Percentiles rank a stretch among this genome's conserved stretches.
Evolutionary conservation across 2,113 vertebrate genomes (phyloP).

Genomic region (Poicephalus meyeri): DNA sequence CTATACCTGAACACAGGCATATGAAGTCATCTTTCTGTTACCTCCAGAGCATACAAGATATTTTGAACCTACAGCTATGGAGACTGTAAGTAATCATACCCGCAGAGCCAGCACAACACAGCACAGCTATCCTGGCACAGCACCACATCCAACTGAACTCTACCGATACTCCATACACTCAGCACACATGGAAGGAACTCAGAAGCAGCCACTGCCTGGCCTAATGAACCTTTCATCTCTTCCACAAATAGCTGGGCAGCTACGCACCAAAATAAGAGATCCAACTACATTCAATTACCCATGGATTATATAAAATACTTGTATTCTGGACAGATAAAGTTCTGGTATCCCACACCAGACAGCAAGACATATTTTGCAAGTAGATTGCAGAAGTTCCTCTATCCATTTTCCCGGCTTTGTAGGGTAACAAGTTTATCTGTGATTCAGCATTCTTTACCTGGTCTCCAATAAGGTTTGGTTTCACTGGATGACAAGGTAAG

Average conservation of each 20-base stretch:
- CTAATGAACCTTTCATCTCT: not conserved
- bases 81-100: not conserved
- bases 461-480: conserved; percentile 80
- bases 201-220: not conserved
- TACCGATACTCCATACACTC: too few species aligned
- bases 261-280: not conserved
- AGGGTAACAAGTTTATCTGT: not conserved
- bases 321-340: not conserved
- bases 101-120: not conserved
- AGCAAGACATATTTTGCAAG: not conserved
- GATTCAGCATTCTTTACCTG: conserved; percentile 74
- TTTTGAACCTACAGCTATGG: not conserved
- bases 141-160: not conserved
- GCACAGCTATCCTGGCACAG: not conserved
- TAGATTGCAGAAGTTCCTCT: not conserved
- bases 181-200: not conserved
- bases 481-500: conserved; percentile 87
- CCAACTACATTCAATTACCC: not conserved
- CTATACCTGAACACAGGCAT: not conserved
- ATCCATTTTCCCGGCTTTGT: not conserved
- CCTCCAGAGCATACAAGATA: not conserved
- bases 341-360: not conserved
- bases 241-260: not conserved
- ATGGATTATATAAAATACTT: not conserved
- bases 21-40: not conserved